phyloP scores from a whole-genome alignment of 2,113 vertebrate genomes.

The Pagrus major region DNA sequence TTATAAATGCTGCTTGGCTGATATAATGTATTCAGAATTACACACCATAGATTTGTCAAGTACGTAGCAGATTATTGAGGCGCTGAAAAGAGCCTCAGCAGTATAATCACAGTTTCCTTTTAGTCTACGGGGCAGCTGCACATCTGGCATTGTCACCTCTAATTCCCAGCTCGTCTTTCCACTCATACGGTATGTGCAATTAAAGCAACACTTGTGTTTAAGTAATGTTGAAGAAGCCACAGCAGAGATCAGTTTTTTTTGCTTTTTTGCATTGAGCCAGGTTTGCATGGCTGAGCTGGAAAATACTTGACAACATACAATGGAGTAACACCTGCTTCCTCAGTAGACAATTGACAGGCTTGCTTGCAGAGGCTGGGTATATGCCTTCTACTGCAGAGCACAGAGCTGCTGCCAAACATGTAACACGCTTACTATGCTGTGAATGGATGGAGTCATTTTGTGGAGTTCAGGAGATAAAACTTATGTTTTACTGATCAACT shows the following conservation, averaged over 20 bases:
- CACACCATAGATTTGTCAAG: background rate
- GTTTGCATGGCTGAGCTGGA: slow-evolving; percentile 13
- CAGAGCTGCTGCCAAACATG: background rate
- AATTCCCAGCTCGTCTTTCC: background rate
- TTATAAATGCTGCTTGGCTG: background rate
- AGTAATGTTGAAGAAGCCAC: background rate
- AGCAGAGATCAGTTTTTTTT: background rate
- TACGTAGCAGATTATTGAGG: background rate
- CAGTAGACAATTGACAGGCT: slow-evolving; percentile 52
- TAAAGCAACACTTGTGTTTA: background rate
- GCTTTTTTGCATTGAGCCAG: background rate
- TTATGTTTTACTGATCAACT: no score
- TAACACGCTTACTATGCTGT: no score
- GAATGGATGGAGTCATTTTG: no score
- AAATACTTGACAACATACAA: slow-evolving; percentile 50
- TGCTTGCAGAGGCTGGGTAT: background rate
- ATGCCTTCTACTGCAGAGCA: background rate
- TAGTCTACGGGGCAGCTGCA: background rate
- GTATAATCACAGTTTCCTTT: background rate
- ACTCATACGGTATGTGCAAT: background rate
- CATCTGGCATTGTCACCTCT: background rate
- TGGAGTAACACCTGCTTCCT: slow-evolving; percentile 76
- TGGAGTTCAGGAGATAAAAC: no score
- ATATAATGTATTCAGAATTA: background rate
- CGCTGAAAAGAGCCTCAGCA: background rate